Evolutionary conservation across 2,888 invertebrate species (phyloP).

Genomic region (Sphecodes monilicornis): DNA sequence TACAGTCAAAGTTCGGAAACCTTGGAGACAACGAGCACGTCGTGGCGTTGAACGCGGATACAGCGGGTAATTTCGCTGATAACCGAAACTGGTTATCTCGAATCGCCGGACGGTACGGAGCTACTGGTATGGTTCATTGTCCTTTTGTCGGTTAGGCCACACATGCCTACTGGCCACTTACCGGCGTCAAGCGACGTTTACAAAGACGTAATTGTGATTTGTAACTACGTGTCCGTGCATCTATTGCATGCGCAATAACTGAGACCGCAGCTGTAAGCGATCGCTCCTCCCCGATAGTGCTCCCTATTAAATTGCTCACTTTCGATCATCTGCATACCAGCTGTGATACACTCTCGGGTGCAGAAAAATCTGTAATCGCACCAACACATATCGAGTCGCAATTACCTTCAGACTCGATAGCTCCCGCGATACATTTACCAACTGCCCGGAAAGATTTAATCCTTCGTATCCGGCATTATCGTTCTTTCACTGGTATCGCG

Average conservation of each 20-base stretch:
- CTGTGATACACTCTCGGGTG: not conserved
- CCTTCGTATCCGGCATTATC: not conserved
- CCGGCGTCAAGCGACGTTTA: conserved; percentile 49
- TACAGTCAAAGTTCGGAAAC: not conserved
- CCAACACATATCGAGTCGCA: not conserved
- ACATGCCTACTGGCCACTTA: conserved; percentile 46
- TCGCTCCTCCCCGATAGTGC: conserved; percentile 28
- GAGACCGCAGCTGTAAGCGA: conserved; percentile 18
- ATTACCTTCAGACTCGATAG: not conserved
- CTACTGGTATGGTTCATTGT: conserved; percentile 70
- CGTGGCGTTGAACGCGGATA: conserved; percentile 22
- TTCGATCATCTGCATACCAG: conserved; percentile 20
- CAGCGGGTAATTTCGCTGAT: conserved; percentile 51
- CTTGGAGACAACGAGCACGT: not conserved
- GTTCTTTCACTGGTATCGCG: not conserved
- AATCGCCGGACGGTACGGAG: conserved; percentile 51
- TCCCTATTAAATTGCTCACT: conserved; percentile 36
- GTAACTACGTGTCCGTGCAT: conserved; percentile 49
- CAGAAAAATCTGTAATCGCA: not conserved
- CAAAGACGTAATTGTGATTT: conserved; percentile 62
- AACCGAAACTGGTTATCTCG: conserved; percentile 74
- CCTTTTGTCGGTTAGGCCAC: conserved; percentile 68
- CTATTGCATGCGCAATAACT: conserved; percentile 49
- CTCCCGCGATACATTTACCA: not conserved
- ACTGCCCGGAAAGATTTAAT: not conserved